These are phyloP conservation scores for Aldrovandia affinis DNA, from an alignment of 2,797 vertebrate genomes.

Conservation along the genomic window DNA sequence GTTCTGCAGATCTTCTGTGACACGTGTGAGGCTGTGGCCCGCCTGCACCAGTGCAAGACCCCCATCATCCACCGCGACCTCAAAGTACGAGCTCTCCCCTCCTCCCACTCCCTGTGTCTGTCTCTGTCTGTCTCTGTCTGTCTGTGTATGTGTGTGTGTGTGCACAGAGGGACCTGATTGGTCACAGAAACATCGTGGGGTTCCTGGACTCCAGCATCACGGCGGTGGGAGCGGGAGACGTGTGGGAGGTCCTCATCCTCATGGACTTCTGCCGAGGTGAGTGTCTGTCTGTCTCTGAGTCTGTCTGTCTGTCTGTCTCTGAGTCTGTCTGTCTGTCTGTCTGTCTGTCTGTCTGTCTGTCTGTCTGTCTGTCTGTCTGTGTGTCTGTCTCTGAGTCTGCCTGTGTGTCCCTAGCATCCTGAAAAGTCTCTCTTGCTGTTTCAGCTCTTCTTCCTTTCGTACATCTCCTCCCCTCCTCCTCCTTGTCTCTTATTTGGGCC, in stretches of 20 bases:
- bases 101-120: background rate
- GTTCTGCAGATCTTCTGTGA: constrained; percentile 97
- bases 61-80: constrained; percentile 94
- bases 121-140: background rate
- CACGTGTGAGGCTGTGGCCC: constrained; percentile 90
- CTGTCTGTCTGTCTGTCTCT: background rate
- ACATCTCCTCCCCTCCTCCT: background rate
- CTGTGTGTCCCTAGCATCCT: background rate
- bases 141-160: constrained; percentile 39
- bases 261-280: constrained; percentile 98
- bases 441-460: background rate
- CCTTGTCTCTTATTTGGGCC: background rate
- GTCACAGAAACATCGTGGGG: constrained; percentile 96
- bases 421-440: background rate
- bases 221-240: constrained; percentile 89
- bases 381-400: too few relatives aligned
- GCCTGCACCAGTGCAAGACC: constrained; percentile 91
- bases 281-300: constrained; percentile 33
- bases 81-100: constrained; percentile 77
- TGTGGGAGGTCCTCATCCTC: constrained; percentile 97
- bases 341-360: background rate
- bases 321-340: constrained; percentile 16
- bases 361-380: background rate
- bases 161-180: constrained; percentile 87
- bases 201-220: constrained; percentile 96